Base-by-base conservation (phyloP, 1,140 invertebrate species). In the Drosophila pachea region DNA sequence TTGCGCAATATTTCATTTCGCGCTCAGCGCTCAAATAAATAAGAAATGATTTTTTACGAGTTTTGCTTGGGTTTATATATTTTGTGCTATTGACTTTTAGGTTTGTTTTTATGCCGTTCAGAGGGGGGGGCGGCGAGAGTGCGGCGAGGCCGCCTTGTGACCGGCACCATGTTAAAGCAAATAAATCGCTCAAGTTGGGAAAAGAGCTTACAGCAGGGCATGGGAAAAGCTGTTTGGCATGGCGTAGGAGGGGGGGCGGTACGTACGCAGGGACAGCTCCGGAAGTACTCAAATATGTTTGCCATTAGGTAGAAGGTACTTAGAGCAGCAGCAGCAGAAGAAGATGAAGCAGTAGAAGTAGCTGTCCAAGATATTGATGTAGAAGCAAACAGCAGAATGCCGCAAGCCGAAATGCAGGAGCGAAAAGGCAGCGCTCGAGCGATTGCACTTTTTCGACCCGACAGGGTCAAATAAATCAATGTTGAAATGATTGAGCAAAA, bases 1-100 rank as follows among this genome's bases (percentile, higher is more conserved):
- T 78, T 78, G 73, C 72, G 71, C 78, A 83, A 82, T 82, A 83
- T 83, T 83, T 82, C 78, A 78, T 82, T 82, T 78, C 72, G 78
- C 72, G 64, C 64, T 83, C 72, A 61, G 49, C 67, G 75, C 64
- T 69, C 78, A 82, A 82, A 84, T 84, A 83, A 83, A 83, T 84
- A 82, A 78, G 73, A 76, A 83, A 78, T 76, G 82, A 73, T 73
- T 78, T 82, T 77, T 76, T 78, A 76, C 68, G 72, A 84, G 55
- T 60, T 67, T 48, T 62, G 55, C 58, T 61, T n/a, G 38, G 53
- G 48, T 59, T 53, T 53, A 43, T 59, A 52, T 64, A 52, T 68
- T 55, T 68, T 78, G 62, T 64, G 7, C 38, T 81, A 82, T 78
- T 83, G 78, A 83, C 68, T 82, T 79, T 82, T 73, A 38, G 62